Conservation (phyloP, 2,797 vertebrate species). For the Spinus olivaceus region DNA sequence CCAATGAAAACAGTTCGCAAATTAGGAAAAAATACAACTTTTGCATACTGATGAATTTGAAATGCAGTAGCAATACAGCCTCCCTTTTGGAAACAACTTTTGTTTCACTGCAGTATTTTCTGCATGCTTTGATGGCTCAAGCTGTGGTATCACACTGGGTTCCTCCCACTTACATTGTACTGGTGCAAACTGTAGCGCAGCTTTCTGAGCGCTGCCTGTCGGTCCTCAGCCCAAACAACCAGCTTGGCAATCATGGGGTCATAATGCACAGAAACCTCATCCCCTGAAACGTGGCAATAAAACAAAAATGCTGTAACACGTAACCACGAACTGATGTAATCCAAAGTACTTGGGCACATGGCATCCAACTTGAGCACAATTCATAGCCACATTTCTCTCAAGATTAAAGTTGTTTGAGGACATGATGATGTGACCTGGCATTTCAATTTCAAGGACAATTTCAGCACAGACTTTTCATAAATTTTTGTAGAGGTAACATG, state of each 20-base stretch:
- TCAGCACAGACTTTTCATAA: background rate
- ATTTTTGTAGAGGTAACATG: background rate
- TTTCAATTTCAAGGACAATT: background rate
- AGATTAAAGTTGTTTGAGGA: background rate
- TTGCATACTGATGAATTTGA: background rate
- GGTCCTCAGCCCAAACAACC: conserved; percentile 93
- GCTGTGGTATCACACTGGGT: background rate
- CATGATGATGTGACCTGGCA: background rate
- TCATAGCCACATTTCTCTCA: background rate
- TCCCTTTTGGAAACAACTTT: background rate
- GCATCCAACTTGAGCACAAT: fast-evolving
- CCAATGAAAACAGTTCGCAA: background rate
- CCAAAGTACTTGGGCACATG: background rate
- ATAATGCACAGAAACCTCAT: conserved; percentile 93
- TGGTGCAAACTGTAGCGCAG: conserved; percentile 86
- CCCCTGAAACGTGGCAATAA: conserved; percentile 75
- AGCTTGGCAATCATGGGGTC: conserved; percentile 99
- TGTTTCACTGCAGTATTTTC: background rate
- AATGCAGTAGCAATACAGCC: background rate
- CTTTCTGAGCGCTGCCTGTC: conserved; percentile 85
- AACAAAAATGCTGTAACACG: background rate
- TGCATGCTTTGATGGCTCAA: background rate
- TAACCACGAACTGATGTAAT: background rate
- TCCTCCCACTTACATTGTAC: conserved; percentile 84
- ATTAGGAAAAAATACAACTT: background rate